phyloP scores from a whole-genome alignment of 2,888 invertebrate genomes.

The Entomobrya proxima region DNA sequence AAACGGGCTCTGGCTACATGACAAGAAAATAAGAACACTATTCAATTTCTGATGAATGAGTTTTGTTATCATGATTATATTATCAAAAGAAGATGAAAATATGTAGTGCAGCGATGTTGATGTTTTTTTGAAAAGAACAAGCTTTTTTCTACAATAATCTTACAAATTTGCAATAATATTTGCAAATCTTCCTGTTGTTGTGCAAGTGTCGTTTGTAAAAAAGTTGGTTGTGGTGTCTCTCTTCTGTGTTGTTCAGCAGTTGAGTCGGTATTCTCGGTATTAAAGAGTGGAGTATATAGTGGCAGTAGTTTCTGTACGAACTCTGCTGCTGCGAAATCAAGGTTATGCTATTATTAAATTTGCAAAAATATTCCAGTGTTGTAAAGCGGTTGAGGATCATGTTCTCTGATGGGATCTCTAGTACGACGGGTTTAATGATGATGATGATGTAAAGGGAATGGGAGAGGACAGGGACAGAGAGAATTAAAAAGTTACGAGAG shows the following conservation, averaged over 20 bases:
- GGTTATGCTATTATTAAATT: slow-evolving; percentile 46
- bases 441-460: background rate
- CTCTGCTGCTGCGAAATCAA: slow-evolving; percentile 23
- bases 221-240: too few species aligned
- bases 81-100: background rate
- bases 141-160: too few species aligned
- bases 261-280: too few species aligned
- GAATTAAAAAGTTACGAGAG: too few species aligned
- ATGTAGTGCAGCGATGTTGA: slow-evolving; percentile 4
- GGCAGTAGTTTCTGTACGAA: background rate
- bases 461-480: background rate
- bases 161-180: too few species aligned
- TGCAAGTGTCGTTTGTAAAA: too few species aligned
- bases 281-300: too few species aligned
- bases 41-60: too few species aligned
- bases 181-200: too few species aligned
- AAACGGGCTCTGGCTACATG: background rate
- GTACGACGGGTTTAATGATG: background rate
- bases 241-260: too few species aligned
- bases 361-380: slow-evolving; percentile 29
- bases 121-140: too few species aligned
- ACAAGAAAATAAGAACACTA: background rate
- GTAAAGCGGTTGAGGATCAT: background rate
- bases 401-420: background rate
- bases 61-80: too few species aligned